A percentile compares a stretch with the other conserved stretches of the same genome.
Conservation (phyloP, 2,797 vertebrate species). For the Octomys mimax region DNA sequence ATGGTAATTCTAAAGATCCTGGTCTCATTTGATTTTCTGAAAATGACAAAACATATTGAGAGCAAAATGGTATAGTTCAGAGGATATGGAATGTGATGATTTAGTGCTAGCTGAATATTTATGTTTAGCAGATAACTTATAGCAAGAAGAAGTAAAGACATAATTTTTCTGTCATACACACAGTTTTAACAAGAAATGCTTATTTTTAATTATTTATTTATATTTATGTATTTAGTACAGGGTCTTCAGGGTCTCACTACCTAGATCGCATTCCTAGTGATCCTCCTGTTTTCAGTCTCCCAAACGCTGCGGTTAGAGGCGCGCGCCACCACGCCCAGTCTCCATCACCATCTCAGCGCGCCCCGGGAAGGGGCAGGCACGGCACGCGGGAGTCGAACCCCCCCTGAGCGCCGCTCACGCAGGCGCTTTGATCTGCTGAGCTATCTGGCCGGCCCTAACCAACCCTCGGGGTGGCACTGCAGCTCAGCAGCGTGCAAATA, state of each 20-base stretch:
- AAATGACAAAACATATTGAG: neutral
- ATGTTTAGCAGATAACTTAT: neutral
- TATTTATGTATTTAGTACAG: too few relatives aligned
- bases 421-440: too few relatives aligned
- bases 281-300: too few relatives aligned
- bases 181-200: constrained; percentile 27
- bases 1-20: neutral
- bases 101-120: neutral
- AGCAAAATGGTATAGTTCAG: neutral
- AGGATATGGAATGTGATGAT: neutral
- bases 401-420: too few relatives aligned
- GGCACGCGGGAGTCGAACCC: too few relatives aligned
- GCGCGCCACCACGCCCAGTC: too few relatives aligned
- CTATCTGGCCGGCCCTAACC: neutral
- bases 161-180: neutral
- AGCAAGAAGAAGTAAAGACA: constrained; percentile 12
- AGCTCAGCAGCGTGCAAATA: neutral
- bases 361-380: too few relatives aligned
- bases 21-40: constrained; percentile 3
- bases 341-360: too few relatives aligned
- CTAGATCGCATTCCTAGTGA: too few relatives aligned
- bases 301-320: too few relatives aligned
- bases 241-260: too few relatives aligned
- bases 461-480: neutral
- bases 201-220: neutral